Evolutionary conservation across 1,140 invertebrate genomes (phyloP).

Genomic region (Pachypeltis micranthus): DNA sequence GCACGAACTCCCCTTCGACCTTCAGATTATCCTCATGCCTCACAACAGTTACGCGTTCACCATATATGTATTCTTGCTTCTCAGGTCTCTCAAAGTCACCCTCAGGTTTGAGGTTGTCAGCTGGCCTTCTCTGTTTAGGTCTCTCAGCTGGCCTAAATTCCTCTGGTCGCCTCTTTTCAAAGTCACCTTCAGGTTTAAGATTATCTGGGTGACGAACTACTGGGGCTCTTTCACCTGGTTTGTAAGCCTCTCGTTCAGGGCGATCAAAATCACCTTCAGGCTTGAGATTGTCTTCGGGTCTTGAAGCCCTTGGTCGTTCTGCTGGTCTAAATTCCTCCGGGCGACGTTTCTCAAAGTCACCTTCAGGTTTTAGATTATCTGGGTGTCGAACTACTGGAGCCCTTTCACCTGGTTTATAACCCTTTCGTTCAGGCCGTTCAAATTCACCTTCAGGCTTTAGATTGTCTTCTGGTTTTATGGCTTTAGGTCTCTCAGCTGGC

Average conservation of each 20-base stretch:
- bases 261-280: conserved; percentile 40
- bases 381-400: conserved; percentile 30
- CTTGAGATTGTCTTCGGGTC: conserved; percentile 32
- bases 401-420: conserved; percentile 32
- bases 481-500: conserved; percentile 33
- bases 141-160: conserved; percentile 30
- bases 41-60: conserved; percentile 32
- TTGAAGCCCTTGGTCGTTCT: conserved; percentile 31
- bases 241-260: conserved; percentile 28
- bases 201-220: conserved; percentile 40
- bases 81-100: conserved; percentile 44
- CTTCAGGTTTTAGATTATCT: conserved; percentile 51
- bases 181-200: conserved; percentile 47
- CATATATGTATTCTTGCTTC: conserved; percentile 35
- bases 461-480: conserved; percentile 43
- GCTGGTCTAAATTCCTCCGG: conserved; percentile 19
- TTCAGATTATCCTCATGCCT: conserved; percentile 34
- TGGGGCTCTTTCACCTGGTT: conserved; percentile 31
- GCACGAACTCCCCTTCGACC: conserved; percentile 37
- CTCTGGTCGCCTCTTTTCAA: conserved; percentile 31
- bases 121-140: conserved; percentile 30
- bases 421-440: conserved; percentile 40
- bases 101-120: conserved; percentile 50
- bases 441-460: conserved; percentile 42
- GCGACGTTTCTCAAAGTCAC: conserved; percentile 39